phyloP scores from a whole-genome alignment of 2,113 vertebrate species.

The Phyllostomus hastatus region DNA sequence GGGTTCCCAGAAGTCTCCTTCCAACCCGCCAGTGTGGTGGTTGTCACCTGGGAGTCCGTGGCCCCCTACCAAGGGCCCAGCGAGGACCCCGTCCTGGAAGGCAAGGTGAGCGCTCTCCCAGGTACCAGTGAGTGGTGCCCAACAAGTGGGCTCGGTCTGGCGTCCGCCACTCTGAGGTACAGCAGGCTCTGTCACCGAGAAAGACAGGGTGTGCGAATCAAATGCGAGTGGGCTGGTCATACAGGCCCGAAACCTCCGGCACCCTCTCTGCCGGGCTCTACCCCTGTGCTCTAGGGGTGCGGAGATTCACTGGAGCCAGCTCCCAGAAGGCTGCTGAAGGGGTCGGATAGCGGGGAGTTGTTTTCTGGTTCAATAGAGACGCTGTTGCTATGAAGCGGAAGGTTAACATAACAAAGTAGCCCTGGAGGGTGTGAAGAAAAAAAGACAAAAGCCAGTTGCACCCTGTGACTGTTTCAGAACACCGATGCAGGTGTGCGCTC shows the following conservation, averaged over 20 bases:
- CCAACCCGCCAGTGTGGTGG: slow-evolving; percentile 80
- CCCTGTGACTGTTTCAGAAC: not conserved
- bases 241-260: not conserved
- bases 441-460: not conserved
- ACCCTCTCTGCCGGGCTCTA: not conserved
- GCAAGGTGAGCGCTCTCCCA: slow-evolving; percentile 79
- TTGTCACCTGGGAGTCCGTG: slow-evolving; percentile 90
- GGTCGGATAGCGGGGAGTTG: not conserved
- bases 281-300: not conserved
- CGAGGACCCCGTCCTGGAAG: slow-evolving; percentile 71
- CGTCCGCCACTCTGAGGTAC: too few relatives aligned
- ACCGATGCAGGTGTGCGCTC: not conserved
- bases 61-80: slow-evolving; percentile 76
- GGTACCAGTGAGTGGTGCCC: too few relatives aligned
- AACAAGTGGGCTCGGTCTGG: not conserved
- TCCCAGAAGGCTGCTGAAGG: not conserved
- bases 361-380: not conserved
- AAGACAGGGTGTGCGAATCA: not conserved
- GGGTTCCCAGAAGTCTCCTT: slow-evolving; percentile 86
- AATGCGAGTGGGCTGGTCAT: not conserved
- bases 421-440: not conserved
- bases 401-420: not conserved
- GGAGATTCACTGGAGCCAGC: not conserved
- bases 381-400: not conserved
- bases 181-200: rapidly evolving